Conservation (phyloP, 2,888 invertebrate species). For the Oscheius sp. region DNA sequence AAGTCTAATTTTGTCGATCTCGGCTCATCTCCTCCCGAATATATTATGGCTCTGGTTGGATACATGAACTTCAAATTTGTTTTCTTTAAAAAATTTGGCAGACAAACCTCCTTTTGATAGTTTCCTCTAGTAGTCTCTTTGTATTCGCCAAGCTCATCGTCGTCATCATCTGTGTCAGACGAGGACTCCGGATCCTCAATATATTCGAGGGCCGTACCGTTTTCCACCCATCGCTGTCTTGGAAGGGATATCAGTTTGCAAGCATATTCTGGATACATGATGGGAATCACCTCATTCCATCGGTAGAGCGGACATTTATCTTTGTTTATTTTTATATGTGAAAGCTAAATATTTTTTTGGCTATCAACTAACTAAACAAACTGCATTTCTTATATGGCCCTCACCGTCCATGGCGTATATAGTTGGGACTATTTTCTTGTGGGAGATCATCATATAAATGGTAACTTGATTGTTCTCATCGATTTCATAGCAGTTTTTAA, state of each 20-base stretch:
- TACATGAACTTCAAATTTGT: not conserved
- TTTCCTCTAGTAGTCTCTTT: not conserved
- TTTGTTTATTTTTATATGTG: not conserved
- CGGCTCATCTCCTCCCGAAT: not conserved
- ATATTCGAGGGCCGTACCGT: no score
- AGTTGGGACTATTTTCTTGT: no score
- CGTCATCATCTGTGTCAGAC: not conserved
- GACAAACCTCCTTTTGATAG: not conserved
- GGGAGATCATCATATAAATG: no score
- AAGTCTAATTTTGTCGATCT: constrained; percentile 1
- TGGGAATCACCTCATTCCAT: not conserved
- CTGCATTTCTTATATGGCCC: no score
- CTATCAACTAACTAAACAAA: not conserved
- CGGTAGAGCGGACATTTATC: not conserved
- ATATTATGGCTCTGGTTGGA: not conserved
- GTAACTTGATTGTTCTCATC: no score
- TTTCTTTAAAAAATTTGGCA: not conserved
- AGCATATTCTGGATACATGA: not conserved
- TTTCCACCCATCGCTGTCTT: not conserved
- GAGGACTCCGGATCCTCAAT: not conserved
- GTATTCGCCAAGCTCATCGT: not conserved
- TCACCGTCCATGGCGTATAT: no score
- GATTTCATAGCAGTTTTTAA: no score
- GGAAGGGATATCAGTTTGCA: not conserved
- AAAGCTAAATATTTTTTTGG: no score